Evolutionary conservation across 2,888 invertebrate genomes (phyloP), one percentile per base, ranked within the genome.

Genomic region (Nebria brevicollis): DNA sequence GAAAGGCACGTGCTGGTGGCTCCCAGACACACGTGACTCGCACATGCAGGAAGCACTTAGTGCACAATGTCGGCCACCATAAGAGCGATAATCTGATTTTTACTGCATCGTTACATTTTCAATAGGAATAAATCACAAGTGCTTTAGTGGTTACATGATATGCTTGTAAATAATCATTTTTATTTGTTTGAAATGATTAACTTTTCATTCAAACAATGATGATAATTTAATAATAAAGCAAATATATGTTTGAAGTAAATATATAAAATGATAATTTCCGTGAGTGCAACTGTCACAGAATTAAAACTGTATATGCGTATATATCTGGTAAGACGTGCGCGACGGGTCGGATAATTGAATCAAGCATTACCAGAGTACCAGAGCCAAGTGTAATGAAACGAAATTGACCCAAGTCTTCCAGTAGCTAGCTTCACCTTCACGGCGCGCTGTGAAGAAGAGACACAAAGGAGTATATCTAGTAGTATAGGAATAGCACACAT

Each of bases 201-300:
- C 34, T 4, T 34, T 34, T 34, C 5, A 0, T 5, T 34, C 54
- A 54, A 54, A 54, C 54, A 54, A 13, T 54, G 7, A 2, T 54
- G 11, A 8, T 13, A 54, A 54, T 54, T 54, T 54, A 8, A 13
- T 54, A 54, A 1, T 20, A 54, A 54, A 3, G 54, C 4, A 54
- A 8, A 54, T 11, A 54, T 8, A 54, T 11, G 54, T 11, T 11
- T 13, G 13, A 7, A 54, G 4, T 5, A 7, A 54, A 54, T 54
- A 54, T 54, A 13, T 13, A 54, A 54, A 54, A 54, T 54, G 54
- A 80, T 75, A 80, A 80, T 80, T 80, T 80, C 34, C 70, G 34
- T 80, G 80, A 80, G 80, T 80, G 80, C 80, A 80, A 34, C 34
- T 75, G 79, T 79, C 74, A 68, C 68, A 66, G 72, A 79, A 79